Conservation (phyloP, 2,113 vertebrate species). For the Anolis carolinensis region DNA sequence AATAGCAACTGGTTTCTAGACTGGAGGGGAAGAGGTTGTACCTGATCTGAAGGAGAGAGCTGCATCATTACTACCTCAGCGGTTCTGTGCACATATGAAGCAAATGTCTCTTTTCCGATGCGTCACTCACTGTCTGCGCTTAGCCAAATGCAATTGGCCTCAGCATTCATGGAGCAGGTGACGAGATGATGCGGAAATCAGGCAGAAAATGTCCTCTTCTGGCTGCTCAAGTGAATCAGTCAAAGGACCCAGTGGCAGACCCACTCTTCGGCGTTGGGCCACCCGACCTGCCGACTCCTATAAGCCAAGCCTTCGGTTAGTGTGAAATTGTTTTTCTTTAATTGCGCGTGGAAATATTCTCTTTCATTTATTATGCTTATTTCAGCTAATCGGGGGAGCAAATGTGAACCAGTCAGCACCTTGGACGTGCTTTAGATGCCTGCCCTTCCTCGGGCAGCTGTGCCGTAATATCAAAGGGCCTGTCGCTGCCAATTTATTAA, state of each 20-base stretch:
- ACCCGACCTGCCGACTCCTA: conserved; percentile 82
- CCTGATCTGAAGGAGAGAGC: background rate
- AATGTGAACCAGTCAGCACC: conserved; percentile 60
- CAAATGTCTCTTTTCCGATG: background rate
- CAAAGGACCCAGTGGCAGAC: conserved; percentile 85
- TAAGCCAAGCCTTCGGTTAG: conserved; percentile 83
- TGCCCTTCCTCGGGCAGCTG: conserved; percentile 25
- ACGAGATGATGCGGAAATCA: conserved; percentile 83
- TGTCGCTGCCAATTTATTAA: conserved; percentile 25
- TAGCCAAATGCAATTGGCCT: conserved; percentile 58
- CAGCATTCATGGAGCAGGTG: conserved; percentile 74
- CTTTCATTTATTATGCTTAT: conserved; percentile 86
- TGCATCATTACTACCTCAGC: conserved; percentile 4
- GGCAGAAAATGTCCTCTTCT: conserved; percentile 84
- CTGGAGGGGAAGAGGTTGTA: background rate
- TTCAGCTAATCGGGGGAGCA: conserved; percentile 76
- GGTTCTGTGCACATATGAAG: conserved; percentile 18
- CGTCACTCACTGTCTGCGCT: conserved; percentile 17
- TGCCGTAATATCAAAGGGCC: conserved; percentile 37
- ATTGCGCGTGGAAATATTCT: conserved; percentile 59
- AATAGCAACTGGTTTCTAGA: background rate
- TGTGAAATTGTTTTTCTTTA: conserved; percentile 74
- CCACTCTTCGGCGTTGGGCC: conserved; percentile 79
- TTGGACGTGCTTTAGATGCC: conserved; percentile 63
- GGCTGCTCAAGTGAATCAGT: conserved; percentile 84